Conservation (phyloP, 2,888 invertebrate genomes). For the Podotricha telesiphe region DNA sequence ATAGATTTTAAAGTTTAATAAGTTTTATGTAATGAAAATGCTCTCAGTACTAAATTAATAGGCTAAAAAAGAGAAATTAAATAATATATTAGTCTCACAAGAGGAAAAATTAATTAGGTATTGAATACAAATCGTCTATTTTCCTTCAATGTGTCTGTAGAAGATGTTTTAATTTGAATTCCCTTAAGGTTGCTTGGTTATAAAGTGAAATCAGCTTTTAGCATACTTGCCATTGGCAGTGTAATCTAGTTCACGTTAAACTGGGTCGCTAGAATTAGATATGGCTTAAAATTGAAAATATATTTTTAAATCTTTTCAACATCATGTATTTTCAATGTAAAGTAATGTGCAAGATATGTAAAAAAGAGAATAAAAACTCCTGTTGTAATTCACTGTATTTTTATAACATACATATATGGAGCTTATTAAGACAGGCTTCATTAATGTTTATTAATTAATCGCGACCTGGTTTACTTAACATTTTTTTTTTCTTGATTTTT, state of each 20-base stretch:
- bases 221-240: slow-evolving; percentile 22
- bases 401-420: not conserved
- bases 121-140: no score
- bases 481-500: not conserved
- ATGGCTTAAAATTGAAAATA: not conserved
- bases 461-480: not conserved
- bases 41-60: no score
- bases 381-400: not conserved
- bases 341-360: not conserved
- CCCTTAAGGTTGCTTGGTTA: slow-evolving; percentile 13
- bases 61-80: no score
- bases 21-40: no score
- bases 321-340: not conserved
- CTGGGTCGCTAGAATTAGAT: slow-evolving; percentile 23
- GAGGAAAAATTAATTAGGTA: no score
- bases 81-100: no score
- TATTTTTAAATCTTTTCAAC: slow-evolving; percentile 6
- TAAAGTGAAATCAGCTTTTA: slow-evolving; percentile 14
- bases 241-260: slow-evolving; percentile 20
- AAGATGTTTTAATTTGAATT: not conserved
- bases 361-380: not conserved
- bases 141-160: not conserved
- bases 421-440: not conserved
- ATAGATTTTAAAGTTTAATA: not conserved
- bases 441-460: not conserved